Base-by-base conservation (phyloP, 2,113 vertebrate genomes). In the Bos taurus region DNA sequence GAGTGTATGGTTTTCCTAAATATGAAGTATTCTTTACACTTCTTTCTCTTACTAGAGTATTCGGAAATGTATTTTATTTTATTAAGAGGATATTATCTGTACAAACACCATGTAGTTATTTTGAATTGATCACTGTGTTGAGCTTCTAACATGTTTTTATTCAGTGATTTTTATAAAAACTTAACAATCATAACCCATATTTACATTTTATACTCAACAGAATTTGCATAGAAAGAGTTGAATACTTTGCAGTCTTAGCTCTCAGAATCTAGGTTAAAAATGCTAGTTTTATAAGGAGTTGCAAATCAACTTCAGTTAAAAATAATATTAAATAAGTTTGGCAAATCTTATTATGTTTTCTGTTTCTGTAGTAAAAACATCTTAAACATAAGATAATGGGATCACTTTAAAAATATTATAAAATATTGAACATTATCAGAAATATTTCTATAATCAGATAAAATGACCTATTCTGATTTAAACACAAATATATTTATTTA, bases 21-120 rank as follows among this genome's bases (percentile, higher is more conserved):
- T 89, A 90, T 64, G 64, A 97, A 97, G 88, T 96, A 89, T 67
- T 48, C 25, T 94, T 88, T 48, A 59, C 36, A 82, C 3, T 96
- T 88, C 21, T 57, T 91, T 88, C 28, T 94, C 25, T 90, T 71
- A 84, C 26, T 81, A 88, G 0, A 86, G 2, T 82, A 59, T 80
- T 19, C 67, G 5, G 33, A 90, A 54, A 80, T 78, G 43, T 52
- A 15, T 77, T 80, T 85, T 59, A 62, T 46, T 80, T 88, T 81
- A 67, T 84, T 60, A 89, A 67, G 7, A 88, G 14, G 30, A 94
- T 89, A 80, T 80, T 85, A 52, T 64, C 36, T 91, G 3, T 74
- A 54, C 3, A 16, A 97, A 74, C 15, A 57, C 2, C 17, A 71
- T 59, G 6, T 88, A 88, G 48, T 83, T 56, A 78, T 88, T 30